phyloP scores from a whole-genome alignment of 2,113 vertebrate species.

The Mormoops blainvillei region DNA sequence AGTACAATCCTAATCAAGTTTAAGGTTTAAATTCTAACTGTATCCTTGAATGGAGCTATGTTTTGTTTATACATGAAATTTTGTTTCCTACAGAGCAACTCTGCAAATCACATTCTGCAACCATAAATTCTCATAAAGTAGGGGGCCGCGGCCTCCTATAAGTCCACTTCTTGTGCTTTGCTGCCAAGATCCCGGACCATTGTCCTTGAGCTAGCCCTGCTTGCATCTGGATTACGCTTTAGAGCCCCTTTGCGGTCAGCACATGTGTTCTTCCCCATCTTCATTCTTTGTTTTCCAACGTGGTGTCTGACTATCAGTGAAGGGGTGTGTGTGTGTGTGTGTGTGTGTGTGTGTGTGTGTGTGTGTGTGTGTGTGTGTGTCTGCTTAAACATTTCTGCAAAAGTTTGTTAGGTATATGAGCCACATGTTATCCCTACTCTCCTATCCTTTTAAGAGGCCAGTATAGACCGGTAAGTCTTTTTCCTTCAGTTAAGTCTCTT shows the following conservation, averaged over 20 bases:
- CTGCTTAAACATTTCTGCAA: not conserved
- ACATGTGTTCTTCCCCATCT: not conserved
- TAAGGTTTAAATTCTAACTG: not conserved
- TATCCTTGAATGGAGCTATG: not conserved
- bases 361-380: too few species aligned
- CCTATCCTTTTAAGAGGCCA: not conserved
- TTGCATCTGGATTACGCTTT: not conserved
- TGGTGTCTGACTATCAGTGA: not conserved
- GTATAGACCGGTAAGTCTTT: not conserved
- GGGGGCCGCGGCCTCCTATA: not conserved
- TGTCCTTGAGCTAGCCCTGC: not conserved
- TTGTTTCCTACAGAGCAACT: not conserved
- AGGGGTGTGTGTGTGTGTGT: too few species aligned
- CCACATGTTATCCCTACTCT: not conserved
- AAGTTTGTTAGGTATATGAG: not conserved
- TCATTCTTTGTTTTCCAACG: not conserved
- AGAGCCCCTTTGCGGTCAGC: not conserved
- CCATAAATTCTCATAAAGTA: not conserved
- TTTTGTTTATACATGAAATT: not conserved
- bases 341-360: too few species aligned
- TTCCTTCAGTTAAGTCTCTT: not conserved
- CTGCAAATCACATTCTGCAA: not conserved
- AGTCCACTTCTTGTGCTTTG: not conserved
- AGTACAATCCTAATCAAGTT: not conserved
- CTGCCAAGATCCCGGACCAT: not conserved